Evolutionary conservation across 2,888 invertebrate genomes (phyloP), one percentile per base, ranked within the genome.

Genomic region (Stenchaetothrips biformis): DNA sequence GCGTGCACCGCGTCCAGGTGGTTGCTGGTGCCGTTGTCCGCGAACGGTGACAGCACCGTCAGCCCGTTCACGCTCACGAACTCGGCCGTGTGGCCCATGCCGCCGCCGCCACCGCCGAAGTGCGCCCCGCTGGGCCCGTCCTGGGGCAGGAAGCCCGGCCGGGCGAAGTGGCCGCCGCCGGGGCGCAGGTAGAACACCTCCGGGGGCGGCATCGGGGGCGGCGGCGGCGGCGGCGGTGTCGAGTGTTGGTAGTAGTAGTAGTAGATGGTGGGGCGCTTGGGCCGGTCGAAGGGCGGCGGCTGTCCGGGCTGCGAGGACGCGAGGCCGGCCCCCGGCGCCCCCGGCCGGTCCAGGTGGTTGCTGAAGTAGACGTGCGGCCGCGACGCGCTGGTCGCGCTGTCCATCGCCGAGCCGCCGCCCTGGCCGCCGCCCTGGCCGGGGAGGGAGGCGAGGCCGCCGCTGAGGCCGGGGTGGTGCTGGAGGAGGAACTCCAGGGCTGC

Each of bases 161-260:
- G 80, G 85, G 82, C 84, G 83, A 80, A 85, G 86, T 53, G 85
- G 83, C 67, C 67, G 25, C 18, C 53, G 9, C 53, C 53, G 53
- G 53, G 53, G 53, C 67, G 67, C 25, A 74, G 21, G 67, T 74
- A 74, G 67, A 25, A 79, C 47, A 67, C 62, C n/a, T 67, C 67
- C 21, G 21, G 67, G 80, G 81, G 83, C 81, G 81, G 85, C n/a
- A 79, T 67, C 25, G 82, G 82, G 16, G 81, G 37, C 84, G 80
- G 85, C 82, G 81, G 77, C 83, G 83, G 11, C 84, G 85, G 82
- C 84, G 83, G 80, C 85, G n/a, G n/a, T n/a, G 86, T 37, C 16
- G 77, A 74, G 79, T 78, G 79, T 21, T 37, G 77, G 78, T 80
- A 79, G 79, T 80, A 81, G n/a, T n/a, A n/a, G 79, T 79, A 81